phyloP scores from a whole-genome alignment of 1,140 invertebrate genomes.

The Paraescarpia echinospica region DNA sequence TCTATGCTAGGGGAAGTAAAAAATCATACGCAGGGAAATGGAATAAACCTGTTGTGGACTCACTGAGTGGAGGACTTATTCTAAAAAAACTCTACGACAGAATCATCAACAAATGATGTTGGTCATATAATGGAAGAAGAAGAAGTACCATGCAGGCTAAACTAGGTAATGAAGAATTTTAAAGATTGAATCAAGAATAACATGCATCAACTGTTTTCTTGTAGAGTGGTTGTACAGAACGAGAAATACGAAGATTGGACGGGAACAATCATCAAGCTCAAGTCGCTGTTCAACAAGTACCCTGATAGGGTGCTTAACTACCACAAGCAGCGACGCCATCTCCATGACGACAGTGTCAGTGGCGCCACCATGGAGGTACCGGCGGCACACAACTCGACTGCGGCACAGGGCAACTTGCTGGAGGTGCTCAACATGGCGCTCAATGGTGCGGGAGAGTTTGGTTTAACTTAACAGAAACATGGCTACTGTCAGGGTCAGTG shows the following conservation, averaged over 20 bases:
- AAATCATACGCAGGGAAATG: too few relatives aligned
- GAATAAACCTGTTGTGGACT: too few relatives aligned
- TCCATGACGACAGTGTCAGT: slow-evolving; percentile 4
- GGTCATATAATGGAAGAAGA: too few relatives aligned
- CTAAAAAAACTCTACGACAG: too few relatives aligned
- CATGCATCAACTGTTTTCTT: slow-evolving; percentile 61
- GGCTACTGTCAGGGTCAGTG: too few relatives aligned
- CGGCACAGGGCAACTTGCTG: slow-evolving; percentile 93
- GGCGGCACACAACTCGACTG: slow-evolving; percentile 85
- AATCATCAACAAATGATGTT: too few relatives aligned
- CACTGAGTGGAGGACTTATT: too few relatives aligned
- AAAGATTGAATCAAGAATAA: slow-evolving; percentile 76
- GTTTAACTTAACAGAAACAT: too few relatives aligned
- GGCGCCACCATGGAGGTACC: slow-evolving; percentile 65
- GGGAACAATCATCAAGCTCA: slow-evolving; percentile 79
- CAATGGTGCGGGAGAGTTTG: slow-evolving; percentile 69
- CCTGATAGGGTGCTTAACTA: slow-evolving; percentile 84
- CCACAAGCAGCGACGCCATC: slow-evolving; percentile 65
- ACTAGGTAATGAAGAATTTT: slow-evolving; percentile 51
- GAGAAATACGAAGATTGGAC: slow-evolving; percentile 98
- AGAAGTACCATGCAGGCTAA: too few relatives aligned
- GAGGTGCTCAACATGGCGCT: slow-evolving; percentile 98
- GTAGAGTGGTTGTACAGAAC: slow-evolving; percentile 93
- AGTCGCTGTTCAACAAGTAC: slow-evolving; percentile 89
- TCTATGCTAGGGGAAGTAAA: too few relatives aligned